phyloP scores from a whole-genome alignment of 1,140 invertebrate species.

The Tribolium madens region DNA sequence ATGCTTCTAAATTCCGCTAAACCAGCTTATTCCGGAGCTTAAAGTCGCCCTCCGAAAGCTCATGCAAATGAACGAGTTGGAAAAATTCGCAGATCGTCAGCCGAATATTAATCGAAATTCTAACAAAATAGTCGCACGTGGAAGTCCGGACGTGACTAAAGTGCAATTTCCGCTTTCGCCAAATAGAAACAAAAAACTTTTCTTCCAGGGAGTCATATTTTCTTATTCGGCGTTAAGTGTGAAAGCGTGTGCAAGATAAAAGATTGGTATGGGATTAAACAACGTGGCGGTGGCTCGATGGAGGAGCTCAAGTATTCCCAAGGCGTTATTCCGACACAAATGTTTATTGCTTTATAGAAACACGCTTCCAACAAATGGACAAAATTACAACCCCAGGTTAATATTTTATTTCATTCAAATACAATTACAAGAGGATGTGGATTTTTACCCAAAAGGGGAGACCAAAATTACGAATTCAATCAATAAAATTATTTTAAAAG shows the following conservation, averaged over 20 bases:
- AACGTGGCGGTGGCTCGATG: constrained; percentile 57
- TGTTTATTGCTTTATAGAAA: constrained; percentile 57
- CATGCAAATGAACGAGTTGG: constrained; percentile 56
- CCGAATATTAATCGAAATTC: not conserved
- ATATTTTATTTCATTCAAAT: not conserved
- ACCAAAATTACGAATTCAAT: no score
- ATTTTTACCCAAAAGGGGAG: not conserved
- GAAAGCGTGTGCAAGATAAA: constrained; percentile 65
- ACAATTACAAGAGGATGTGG: not conserved
- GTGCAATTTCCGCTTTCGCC: constrained; percentile 19
- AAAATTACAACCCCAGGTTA: not conserved
- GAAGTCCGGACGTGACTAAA: constrained; percentile 43
- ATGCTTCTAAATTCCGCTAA: constrained; percentile 55
- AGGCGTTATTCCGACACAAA: constrained; percentile 53
- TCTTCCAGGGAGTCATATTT: constrained; percentile 59
- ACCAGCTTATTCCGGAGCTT: constrained; percentile 52
- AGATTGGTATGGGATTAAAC: constrained; percentile 66
- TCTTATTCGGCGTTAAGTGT: constrained; percentile 61
- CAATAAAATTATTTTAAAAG: no score
- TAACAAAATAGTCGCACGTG: not conserved
- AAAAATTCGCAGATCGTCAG: constrained; percentile 54
- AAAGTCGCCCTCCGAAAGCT: constrained; percentile 47
- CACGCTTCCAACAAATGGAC: constrained; percentile 12
- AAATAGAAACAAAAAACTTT: constrained; percentile 57
- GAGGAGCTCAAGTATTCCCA: constrained; percentile 51